These are phyloP conservation scores for Sebastes variabilis DNA, from an alignment of 2,797 vertebrate genomes.

Conservation along the genomic window DNA sequence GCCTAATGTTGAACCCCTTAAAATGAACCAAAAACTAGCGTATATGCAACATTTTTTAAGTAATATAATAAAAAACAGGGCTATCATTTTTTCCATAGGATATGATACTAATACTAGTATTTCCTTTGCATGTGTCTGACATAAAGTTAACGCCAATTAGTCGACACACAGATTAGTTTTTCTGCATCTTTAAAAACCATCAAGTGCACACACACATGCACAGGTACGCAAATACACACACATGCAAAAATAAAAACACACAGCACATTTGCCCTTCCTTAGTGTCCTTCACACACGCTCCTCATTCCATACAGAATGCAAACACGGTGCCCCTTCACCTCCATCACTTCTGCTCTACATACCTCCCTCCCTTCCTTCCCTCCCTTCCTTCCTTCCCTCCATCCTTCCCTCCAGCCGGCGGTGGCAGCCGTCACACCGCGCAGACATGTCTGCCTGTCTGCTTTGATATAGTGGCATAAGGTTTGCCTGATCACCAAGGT, in stretches of 20 bases:
- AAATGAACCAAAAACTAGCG: background rate
- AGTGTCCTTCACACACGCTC: slow-evolving; percentile 78
- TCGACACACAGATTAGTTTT: background rate
- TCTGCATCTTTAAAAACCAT: background rate
- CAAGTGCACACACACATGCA: background rate
- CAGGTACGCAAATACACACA: background rate
- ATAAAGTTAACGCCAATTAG: background rate
- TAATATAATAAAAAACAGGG: background rate
- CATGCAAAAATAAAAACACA: slow-evolving; percentile 17
- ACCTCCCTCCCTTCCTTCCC: slow-evolving; percentile 1
- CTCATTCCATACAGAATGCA: slow-evolving; percentile 87
- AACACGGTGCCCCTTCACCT: slow-evolving; percentile 70
- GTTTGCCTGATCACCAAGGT: slow-evolving; percentile 88
- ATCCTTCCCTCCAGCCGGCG: slow-evolving; percentile 18
- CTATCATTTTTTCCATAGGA: background rate
- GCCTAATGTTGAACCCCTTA: background rate
- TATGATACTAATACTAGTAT: background rate
- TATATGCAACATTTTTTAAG: background rate
- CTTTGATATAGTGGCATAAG: slow-evolving; percentile 79
- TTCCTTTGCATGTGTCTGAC: background rate
- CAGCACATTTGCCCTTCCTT: slow-evolving; percentile 10
- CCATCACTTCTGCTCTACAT: slow-evolving; percentile 57
- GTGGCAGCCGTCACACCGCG: slow-evolving; percentile 48
- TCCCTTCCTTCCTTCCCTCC: background rate
- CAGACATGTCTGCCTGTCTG: slow-evolving; percentile 66